Evolutionary conservation across 1,140 invertebrate genomes (phyloP).

Genomic region (Aphidius ervi): DNA sequence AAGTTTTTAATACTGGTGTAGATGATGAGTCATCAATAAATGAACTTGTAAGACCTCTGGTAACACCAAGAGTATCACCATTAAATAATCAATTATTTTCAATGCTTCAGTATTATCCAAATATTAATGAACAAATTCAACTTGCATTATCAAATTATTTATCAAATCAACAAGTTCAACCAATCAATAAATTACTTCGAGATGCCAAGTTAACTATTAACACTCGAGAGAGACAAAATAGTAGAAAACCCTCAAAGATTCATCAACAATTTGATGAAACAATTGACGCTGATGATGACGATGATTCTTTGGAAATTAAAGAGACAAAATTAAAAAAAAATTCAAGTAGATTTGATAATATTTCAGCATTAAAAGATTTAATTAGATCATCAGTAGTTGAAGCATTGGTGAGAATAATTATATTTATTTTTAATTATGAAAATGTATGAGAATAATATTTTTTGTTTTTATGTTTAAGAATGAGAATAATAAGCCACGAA

Average conservation of each 20-base stretch:
- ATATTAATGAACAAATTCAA: too few relatives aligned
- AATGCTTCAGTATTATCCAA: too few relatives aligned
- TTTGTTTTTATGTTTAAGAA: neutral
- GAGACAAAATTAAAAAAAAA: too few relatives aligned
- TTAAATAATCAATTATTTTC: too few relatives aligned
- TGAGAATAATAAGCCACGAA: neutral
- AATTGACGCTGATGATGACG: slow-evolving; percentile 18
- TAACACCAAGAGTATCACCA: too few relatives aligned
- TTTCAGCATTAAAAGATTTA: slow-evolving; percentile 11
- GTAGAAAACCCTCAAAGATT: neutral
- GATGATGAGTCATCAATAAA: too few relatives aligned
- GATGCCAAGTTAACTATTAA: neutral
- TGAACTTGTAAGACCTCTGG: too few relatives aligned
- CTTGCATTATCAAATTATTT: too few relatives aligned
- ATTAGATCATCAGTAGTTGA: slow-evolving; percentile 3
- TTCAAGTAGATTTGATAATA: neutral
- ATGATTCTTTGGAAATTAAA: neutral
- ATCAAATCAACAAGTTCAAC: too few relatives aligned
- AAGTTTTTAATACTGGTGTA: too few relatives aligned
- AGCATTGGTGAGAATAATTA: neutral
- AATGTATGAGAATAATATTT: neutral
- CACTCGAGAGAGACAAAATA: slow-evolving; percentile 11
- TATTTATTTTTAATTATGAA: slow-evolving; percentile 7
- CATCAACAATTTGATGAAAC: slow-evolving; percentile 13
- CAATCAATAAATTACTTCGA: too few relatives aligned